phyloP scores from a whole-genome alignment of 2,888 invertebrate species.

The Caenorhabditis sinica region DNA sequence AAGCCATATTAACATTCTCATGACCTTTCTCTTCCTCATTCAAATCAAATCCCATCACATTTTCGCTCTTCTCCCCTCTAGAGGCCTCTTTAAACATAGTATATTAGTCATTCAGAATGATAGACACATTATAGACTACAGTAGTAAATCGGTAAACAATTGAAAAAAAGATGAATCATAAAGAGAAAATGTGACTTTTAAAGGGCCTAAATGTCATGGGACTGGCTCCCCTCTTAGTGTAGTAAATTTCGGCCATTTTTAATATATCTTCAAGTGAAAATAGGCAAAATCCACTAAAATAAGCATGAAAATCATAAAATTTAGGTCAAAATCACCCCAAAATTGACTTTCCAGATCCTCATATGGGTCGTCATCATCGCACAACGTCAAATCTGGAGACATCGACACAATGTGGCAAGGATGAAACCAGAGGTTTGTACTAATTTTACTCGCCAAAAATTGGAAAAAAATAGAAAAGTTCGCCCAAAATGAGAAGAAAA shows the following conservation, averaged over 20 bases:
- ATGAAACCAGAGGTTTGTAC: constrained; percentile 72
- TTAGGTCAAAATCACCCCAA: neutral
- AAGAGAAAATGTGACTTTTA: constrained; percentile 2
- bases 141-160: neutral
- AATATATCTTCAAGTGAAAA: too few species aligned
- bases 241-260: neutral
- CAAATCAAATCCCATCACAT: too few species aligned
- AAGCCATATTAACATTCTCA: neutral
- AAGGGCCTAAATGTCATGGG: neutral
- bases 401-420: constrained; percentile 78
- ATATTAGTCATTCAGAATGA: constrained; percentile 5
- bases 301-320: neutral
- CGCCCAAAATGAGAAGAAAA: too few species aligned
- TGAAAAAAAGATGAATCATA: neutral
- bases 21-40: neutral
- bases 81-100: too few species aligned
- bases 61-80: too few species aligned
- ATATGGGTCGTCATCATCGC: constrained; percentile 72
- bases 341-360: constrained; percentile 66
- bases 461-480: too few species aligned
- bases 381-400: constrained; percentile 79
- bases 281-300: too few species aligned
- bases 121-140: neutral
- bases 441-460: too few species aligned
- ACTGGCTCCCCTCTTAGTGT: neutral